phyloP scores from a whole-genome alignment of 1,140 invertebrate species.

The Camponotus vicinus region DNA sequence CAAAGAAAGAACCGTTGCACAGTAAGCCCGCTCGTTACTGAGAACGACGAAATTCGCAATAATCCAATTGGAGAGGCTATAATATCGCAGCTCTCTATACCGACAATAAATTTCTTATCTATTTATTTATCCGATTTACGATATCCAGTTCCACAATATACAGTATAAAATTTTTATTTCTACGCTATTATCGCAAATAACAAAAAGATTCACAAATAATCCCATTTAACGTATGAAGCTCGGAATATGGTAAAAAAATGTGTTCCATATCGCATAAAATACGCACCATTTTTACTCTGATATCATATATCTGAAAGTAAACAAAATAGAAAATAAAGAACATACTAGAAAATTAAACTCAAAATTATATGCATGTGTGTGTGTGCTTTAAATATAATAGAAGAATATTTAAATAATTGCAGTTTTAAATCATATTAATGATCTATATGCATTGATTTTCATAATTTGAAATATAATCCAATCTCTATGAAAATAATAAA shows the following conservation, averaged over 20 bases:
- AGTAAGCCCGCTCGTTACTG: not conserved
- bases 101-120: conserved; percentile 26
- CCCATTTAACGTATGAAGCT: not conserved
- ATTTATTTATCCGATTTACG: conserved; percentile 5
- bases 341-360: not conserved
- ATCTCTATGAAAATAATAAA: not conserved
- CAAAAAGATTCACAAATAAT: not conserved
- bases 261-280: not conserved
- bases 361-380: not conserved
- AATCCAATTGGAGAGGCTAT: conserved; percentile 20
- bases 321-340: not conserved
- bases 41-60: conserved; percentile 36
- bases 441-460: not conserved
- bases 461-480: not conserved
- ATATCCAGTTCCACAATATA: not conserved
- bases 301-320: not conserved
- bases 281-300: not conserved
- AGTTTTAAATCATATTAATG: conserved; percentile 1
- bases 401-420: conserved; percentile 21
- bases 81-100: conserved; percentile 5
- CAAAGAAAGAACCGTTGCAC: conserved; percentile 46
- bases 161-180: not conserved
- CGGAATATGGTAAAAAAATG: not conserved
- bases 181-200: not conserved
- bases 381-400: not conserved